Evolutionary conservation across 2,113 vertebrate genomes (phyloP), one percentile per base, ranked within the genome.

Genomic region (Rhegmatorhina hoffmannsi): DNA sequence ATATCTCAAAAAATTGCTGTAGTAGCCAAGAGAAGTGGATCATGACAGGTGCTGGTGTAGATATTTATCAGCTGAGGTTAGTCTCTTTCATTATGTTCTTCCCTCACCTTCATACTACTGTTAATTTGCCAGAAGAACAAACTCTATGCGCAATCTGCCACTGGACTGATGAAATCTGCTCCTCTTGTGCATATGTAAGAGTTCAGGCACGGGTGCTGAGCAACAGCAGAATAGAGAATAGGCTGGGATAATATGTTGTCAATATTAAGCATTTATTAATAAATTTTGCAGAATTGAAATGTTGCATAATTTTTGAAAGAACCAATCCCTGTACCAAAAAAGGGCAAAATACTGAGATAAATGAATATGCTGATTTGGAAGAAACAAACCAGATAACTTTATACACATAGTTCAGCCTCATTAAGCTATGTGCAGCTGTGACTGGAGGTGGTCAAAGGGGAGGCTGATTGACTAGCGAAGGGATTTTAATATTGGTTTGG

Each of bases 141-240:
- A 17, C 26, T 83, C 20, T 46, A 9, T 0, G 1, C 0, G 0
- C 33, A 28, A 40, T 55, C 53, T 87, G 46, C 50, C 23, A n/a
- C 21, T 62, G 43, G 36, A 47, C 21, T 17, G n/a, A 49, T 34
- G 20, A 52, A 77, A 34, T 69, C 25, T 34, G 16, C 17, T 83
- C 7, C 10, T 68, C 46, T 40, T 70, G 13, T 63, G 17, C 14
- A 3, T 62, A 11, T 40, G 16, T 17, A 38, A 31, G 75, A 58
- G 14, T 62, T 34, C n/a, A 68, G 40, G 29, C 10, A 1, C 46
- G 34, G 13, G 19, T 72, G 38, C 36, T 82, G 36, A 75, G 10
- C 25, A 83, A 34, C 3, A 72, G 29, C 5, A 85, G 19, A 46
- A n/a, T 43, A 31, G 20, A 53, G 31, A 69, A 66, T 19, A 82